Base-by-base conservation (phyloP, 2,888 invertebrate genomes). In the Thelaira solivaga region DNA sequence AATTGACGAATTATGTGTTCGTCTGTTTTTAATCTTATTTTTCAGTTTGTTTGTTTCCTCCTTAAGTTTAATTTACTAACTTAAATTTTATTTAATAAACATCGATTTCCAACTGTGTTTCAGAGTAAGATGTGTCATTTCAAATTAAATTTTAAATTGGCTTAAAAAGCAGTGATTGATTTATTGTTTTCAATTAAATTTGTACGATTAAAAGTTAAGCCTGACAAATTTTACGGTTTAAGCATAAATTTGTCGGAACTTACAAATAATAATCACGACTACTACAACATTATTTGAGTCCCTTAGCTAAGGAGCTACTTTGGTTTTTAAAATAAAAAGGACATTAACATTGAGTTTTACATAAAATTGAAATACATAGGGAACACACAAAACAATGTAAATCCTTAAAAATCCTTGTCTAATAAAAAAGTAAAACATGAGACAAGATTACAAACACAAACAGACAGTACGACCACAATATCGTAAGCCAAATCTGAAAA, bases 111-210 rank as follows among this genome's bases (percentile, higher is more conserved):
- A 39, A 47, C 64, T 53, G 78, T 20, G 67, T 34, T 13, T 16
- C 51, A 55, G 39, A 34, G 34, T 26, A 39, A 49, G 59, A 76
- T 29, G 69, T 68, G 59, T 61, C 68, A 73, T 64, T 80, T 67
- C 39, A 64, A 80, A 79, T 76, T 76, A 72, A 57, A 67, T 64
- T 79, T 76, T 45, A 78, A 78, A 74, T 78, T 78, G 74, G 69
- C 64, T 78, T 74, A 61, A 45, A 51, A 16, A 51, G 45, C 64
- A 80, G 64, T 80, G 80, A 80, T 80, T 76, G 79, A 80, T 80
- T 80, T 80, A 79, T 79, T 80, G 79, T 80, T 71, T 80, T 71
- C 71, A 80, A 80, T 80, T 80, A 76, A 76, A 53, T 68, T 47
- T 64, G 64, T 26, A 59, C 71, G 65, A 71, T 75, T 79, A 62